A percentile compares a stretch with the other conserved stretches of the same genome.
These are phyloP conservation scores for Pantherophis alleghaniensis DNA, from an alignment of 2,797 vertebrate species.

Conservation along the genomic window DNA sequence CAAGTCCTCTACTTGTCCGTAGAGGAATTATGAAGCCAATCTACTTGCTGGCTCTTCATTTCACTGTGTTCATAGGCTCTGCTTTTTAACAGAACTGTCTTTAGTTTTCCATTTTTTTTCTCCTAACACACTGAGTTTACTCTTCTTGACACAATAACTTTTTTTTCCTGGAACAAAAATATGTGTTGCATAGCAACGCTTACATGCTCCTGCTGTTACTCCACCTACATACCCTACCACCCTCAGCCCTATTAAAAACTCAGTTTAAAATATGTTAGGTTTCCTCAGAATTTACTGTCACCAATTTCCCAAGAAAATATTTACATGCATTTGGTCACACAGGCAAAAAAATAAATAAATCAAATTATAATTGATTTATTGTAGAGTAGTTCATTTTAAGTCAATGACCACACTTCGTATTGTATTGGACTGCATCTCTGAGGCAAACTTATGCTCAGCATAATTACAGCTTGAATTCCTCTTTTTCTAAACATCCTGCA, in stretches of 20 bases:
- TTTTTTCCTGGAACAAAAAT: conserved; percentile 51
- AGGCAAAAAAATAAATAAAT: too few species aligned
- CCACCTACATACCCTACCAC: conserved; percentile 53
- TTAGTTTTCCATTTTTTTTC: neutral
- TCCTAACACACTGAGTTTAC: conserved; percentile 40
- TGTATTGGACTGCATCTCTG: neutral
- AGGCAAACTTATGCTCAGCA: neutral
- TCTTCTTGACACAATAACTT: conserved; percentile 44
- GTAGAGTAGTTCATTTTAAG: neutral
- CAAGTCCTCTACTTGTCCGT: neutral
- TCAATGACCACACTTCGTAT: neutral
- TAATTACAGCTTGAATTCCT: neutral
- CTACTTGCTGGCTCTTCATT: neutral
- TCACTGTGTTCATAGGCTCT: neutral
- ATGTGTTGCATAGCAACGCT: conserved; percentile 57
- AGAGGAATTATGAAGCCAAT: neutral
- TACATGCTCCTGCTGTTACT: conserved; percentile 68
- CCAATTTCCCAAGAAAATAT: conserved; percentile 35
- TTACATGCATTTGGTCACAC: neutral
- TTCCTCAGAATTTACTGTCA: conserved; percentile 29
- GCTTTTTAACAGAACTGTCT: neutral
- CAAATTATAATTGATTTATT: neutral
- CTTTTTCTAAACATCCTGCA: neutral
- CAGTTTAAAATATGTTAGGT: conserved; percentile 56
- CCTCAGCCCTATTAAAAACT: conserved; percentile 62